phyloP scores from a whole-genome alignment of 2,888 invertebrate species.

The Peribatodes rhomboidaria region DNA sequence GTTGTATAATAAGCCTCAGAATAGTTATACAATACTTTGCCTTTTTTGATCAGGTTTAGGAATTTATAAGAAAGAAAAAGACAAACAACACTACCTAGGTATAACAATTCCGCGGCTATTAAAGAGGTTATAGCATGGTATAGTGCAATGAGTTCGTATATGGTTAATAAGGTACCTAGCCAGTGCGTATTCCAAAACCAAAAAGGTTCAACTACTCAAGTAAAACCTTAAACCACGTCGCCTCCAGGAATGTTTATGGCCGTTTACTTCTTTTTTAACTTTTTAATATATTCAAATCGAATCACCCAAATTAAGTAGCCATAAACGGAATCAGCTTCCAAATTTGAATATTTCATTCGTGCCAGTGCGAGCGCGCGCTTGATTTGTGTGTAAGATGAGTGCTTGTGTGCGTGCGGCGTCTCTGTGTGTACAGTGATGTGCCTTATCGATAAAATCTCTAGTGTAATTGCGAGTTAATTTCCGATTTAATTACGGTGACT shows the following conservation, averaged over 20 bases:
- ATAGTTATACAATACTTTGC: no score
- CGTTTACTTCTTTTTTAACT: conserved; percentile 67
- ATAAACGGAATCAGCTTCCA: conserved; percentile 87
- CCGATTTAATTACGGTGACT: not conserved
- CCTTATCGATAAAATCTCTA: conserved; percentile 41
- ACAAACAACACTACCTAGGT: no score
- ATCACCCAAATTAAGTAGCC: conserved; percentile 87
- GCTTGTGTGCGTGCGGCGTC: conserved; percentile 62
- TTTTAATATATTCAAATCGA: conserved; percentile 85
- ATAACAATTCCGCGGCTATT: no score
- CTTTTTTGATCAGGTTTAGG: no score
- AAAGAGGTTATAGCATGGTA: no score
- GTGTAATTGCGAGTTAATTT: conserved; percentile 29
- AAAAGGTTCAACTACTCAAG: conserved; percentile 30
- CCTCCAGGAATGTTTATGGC: conserved; percentile 76
- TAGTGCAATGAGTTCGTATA: no score
- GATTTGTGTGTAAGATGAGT: conserved; percentile 68
- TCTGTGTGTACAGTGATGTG: conserved; percentile 43
- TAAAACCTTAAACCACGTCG: conserved; percentile 43
- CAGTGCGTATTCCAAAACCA: conserved; percentile 4
- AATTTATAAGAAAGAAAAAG: no score
- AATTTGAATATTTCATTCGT: conserved; percentile 86
- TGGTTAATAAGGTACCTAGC: not conserved
- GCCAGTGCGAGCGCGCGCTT: conserved; percentile 75
- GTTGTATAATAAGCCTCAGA: no score